Conservation (phyloP, 2,888 invertebrate genomes). For the Chrysolina oricalcia region DNA sequence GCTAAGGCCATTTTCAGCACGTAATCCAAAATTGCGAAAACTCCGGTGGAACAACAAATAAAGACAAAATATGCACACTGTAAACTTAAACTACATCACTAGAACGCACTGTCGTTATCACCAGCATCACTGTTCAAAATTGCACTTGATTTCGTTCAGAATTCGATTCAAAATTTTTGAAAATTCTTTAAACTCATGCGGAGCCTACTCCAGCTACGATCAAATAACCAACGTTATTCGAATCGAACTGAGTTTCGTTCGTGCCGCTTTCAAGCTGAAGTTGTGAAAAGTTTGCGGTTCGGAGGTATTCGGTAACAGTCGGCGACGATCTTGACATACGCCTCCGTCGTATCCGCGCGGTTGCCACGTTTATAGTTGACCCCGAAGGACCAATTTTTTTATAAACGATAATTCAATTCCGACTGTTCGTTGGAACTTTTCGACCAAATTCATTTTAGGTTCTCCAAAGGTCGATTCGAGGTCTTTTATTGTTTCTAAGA, state of each 20-base stretch:
- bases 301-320: conserved; percentile 37
- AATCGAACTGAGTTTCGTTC: conserved; percentile 24
- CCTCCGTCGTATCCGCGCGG: conserved; percentile 14
- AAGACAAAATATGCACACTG: conserved; percentile 33
- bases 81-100: conserved; percentile 39
- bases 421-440: too few species aligned
- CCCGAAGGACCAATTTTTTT: not conserved
- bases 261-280: conserved; percentile 32
- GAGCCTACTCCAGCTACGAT: not conserved
- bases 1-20: conserved; percentile 60
- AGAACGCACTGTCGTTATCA: conserved; percentile 5
- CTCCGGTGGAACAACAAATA: conserved; percentile 34
- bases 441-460: too few species aligned
- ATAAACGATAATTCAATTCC: too few species aligned
- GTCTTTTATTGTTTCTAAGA: too few species aligned
- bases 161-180: not conserved
- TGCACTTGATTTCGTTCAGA: not conserved
- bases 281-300: conserved; percentile 39
- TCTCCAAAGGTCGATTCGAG: too few species aligned
- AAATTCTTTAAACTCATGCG: not conserved
- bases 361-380: conserved; percentile 8
- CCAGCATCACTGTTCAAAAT: not conserved
- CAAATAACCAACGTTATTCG: not conserved
- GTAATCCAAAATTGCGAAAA: conserved; percentile 56
- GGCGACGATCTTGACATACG: conserved; percentile 34